These are phyloP conservation scores for Bruchidius siliquastri DNA, from an alignment of 2,888 invertebrate genomes.

Conservation along the genomic window DNA sequence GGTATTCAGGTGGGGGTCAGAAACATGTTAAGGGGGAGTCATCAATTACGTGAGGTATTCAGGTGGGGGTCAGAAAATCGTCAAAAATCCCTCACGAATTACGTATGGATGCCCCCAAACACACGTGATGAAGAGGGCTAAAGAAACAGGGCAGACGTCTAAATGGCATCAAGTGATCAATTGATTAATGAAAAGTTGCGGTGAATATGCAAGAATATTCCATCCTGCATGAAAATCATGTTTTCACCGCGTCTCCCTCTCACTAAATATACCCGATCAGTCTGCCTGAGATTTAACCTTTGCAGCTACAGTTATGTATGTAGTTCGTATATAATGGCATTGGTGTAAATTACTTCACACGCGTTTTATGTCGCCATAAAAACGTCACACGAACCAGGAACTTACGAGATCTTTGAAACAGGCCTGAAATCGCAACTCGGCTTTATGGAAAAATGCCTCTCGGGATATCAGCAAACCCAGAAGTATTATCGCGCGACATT, in stretches of 20 bases:
- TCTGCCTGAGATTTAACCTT: neutral
- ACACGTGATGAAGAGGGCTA: too few species aligned
- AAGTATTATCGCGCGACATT: neutral
- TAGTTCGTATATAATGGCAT: neutral
- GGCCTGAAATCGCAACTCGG: neutral
- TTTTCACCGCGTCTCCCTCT: neutral
- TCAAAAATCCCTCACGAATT: too few species aligned
- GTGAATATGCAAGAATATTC: too few species aligned
- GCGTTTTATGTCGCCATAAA: neutral
- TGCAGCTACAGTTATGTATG: neutral
- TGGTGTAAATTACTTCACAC: neutral
- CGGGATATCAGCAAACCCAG: neutral
- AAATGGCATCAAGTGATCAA: too few species aligned
- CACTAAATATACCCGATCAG: neutral
- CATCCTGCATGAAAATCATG: neutral
- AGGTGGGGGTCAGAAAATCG: too few species aligned
- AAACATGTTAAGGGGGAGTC: too few species aligned
- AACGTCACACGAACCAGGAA: neutral
- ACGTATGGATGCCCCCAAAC: too few species aligned
- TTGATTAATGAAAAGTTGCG: too few species aligned
- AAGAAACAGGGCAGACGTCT: too few species aligned
- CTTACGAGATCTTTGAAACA: neutral
- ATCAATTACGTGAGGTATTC: too few species aligned
- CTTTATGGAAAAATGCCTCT: neutral
- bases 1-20: too few species aligned